Conservation (phyloP, 2,113 vertebrate genomes). For the Sphaerodactylus townsendi region DNA sequence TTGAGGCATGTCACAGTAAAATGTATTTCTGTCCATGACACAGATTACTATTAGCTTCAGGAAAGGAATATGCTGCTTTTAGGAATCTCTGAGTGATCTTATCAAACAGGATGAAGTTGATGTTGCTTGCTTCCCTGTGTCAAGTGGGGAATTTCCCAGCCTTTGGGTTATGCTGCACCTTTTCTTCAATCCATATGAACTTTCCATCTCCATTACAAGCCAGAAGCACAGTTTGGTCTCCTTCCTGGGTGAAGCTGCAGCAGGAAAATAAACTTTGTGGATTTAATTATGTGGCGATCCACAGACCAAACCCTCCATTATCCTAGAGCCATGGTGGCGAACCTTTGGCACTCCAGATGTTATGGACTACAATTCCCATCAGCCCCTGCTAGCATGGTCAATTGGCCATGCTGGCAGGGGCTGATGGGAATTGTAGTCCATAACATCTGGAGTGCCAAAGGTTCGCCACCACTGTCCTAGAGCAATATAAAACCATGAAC, state of each 20-base stretch:
- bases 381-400: too few relatives aligned
- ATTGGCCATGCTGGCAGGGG: too few relatives aligned
- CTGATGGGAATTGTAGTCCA: too few relatives aligned
- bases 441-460: too few relatives aligned
- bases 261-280: neutral
- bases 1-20: too few relatives aligned
- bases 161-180: neutral
- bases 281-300: neutral
- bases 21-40: too few relatives aligned
- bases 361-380: too few relatives aligned
- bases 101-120: neutral
- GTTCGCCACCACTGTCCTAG: neutral
- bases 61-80: neutral
- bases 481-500: neutral
- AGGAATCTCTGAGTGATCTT: neutral
- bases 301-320: neutral
- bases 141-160: neutral
- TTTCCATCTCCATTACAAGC: neutral
- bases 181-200: neutral
- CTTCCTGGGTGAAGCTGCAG: neutral
- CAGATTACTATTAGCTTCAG: slow-evolving; percentile 10
- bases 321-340: too few relatives aligned
- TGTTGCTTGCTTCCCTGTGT: neutral
- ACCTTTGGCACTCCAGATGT: too few relatives aligned
- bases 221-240: neutral